Conservation (phyloP, 2,888 invertebrate genomes). For the Drosophila demipolita region DNA sequence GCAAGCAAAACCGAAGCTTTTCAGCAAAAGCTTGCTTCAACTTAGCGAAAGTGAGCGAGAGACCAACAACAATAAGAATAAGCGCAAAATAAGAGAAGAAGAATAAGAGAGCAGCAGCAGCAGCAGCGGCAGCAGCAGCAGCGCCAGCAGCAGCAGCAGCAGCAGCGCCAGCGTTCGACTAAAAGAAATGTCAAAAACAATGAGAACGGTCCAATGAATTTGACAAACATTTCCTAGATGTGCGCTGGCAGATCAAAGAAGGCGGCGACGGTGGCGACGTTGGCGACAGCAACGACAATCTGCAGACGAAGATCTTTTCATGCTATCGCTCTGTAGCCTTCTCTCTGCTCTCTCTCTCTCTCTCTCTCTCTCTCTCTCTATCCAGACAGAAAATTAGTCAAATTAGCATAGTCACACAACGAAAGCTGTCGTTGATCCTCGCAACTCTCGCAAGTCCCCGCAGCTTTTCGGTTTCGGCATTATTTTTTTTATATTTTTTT, state of each 20-base stretch:
- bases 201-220: conserved; percentile 85
- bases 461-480: conserved; percentile 14
- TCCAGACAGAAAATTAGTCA: conserved; percentile 65
- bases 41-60: conserved; percentile 49
- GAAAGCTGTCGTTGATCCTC: conserved; percentile 53
- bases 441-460: conserved; percentile 4
- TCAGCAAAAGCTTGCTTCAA: conserved; percentile 37
- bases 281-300: conserved; percentile 65
- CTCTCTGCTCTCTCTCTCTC: conserved; percentile 2
- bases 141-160: conserved; percentile 14
- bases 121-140: conserved; percentile 20
- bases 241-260: conserved; percentile 85
- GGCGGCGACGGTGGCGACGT: conserved; percentile 54
- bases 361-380: conserved; percentile 7
- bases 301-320: conserved; percentile 36
- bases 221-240: conserved; percentile 86
- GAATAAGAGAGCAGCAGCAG: conserved; percentile 4
- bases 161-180: conserved; percentile 43
- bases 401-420: conserved; percentile 65
- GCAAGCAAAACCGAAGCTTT: conserved; percentile 28
- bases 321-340: conserved; percentile 6
- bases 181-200: conserved; percentile 85
- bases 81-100: not conserved
- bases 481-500: not conserved
- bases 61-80: conserved; percentile 1